These are phyloP conservation scores for Hylaeus anthracinus DNA, from an alignment of 1,140 invertebrate species.

Conservation along the genomic window DNA sequence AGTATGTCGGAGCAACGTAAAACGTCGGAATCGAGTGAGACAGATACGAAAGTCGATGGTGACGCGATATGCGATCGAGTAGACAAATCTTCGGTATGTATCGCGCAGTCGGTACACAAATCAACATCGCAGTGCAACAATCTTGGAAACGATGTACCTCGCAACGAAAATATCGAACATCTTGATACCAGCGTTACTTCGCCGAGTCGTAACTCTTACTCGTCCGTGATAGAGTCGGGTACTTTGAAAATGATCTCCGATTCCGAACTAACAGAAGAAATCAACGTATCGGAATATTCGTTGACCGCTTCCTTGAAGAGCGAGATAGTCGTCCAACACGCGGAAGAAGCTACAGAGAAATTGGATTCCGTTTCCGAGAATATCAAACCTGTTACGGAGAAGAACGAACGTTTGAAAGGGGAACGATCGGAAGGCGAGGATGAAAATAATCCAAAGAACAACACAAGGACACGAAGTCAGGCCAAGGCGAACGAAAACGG, in stretches of 20 bases:
- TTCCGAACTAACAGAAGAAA: conserved; percentile 31
- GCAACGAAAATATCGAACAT: conserved; percentile 55
- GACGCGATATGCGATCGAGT: background rate
- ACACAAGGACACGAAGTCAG: background rate
- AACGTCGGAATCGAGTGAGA: background rate
- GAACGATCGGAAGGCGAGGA: conserved; percentile 7
- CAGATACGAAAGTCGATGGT: background rate
- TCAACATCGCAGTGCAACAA: background rate
- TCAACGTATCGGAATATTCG: conserved; percentile 27
- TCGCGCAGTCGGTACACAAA: background rate
- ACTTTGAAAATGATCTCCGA: conserved; percentile 20
- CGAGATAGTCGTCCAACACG: background rate
- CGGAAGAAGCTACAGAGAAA: background rate
- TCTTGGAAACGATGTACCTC: background rate
- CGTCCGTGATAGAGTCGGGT: conserved; percentile 7
- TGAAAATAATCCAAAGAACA: background rate
- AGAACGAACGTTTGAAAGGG: background rate
- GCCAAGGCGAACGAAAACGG: background rate
- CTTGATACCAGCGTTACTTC: conserved; percentile 57
- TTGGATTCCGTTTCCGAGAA: background rate
- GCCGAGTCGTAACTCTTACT: background rate
- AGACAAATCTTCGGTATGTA: background rate
- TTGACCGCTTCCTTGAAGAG: conserved; percentile 22
- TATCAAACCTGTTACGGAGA: background rate
- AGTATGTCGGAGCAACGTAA: background rate